phyloP scores from a whole-genome alignment of 2,888 invertebrate genomes.

The Pollenia griseotomentosa region DNA sequence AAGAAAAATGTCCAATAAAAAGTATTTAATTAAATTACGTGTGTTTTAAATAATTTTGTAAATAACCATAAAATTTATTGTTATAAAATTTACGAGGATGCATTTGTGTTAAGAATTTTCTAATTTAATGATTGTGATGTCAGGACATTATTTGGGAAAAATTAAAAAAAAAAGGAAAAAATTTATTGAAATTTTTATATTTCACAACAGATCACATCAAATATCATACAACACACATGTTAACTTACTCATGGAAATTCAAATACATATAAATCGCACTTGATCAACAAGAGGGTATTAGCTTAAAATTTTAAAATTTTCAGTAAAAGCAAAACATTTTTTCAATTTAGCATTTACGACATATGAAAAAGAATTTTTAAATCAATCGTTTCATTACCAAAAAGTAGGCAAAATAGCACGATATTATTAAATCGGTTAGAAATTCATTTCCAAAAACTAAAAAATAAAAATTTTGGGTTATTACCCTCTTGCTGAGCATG shows the following conservation, averaged over 20 bases:
- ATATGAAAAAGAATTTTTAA: no score
- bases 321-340: no score
- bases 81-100: constrained; percentile 11
- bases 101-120: constrained; percentile 17
- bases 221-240: background rate
- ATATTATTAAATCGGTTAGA: no score
- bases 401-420: no score
- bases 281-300: no score
- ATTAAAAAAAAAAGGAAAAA: background rate
- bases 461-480: no score
- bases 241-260: background rate
- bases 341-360: no score
- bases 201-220: constrained; percentile 6
- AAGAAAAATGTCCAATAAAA: background rate
- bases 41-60: constrained; percentile 9
- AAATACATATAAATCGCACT: background rate
- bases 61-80: constrained; percentile 26
- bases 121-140: constrained; percentile 50
- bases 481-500: no score
- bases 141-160: constrained; percentile 30
- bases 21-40: constrained; percentile 28
- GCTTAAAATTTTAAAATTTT: no score
- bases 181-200: constrained; percentile 37
- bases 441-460: background rate
- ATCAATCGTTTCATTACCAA: no score